These are phyloP conservation scores for Erebia palarica DNA, from an alignment of 2,888 invertebrate genomes.

Conservation along the genomic window DNA sequence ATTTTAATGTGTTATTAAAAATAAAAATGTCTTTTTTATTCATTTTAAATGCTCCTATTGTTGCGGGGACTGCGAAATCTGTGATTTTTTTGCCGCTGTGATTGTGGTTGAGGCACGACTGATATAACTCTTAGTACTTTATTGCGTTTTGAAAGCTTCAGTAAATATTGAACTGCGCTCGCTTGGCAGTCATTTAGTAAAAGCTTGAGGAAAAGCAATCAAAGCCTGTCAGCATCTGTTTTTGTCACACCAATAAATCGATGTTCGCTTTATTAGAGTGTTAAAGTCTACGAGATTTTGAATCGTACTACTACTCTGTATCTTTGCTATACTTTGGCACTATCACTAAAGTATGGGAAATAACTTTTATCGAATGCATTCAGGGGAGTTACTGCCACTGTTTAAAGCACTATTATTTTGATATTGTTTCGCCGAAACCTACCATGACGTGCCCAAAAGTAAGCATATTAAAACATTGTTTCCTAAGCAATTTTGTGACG, in stretches of 20 bases:
- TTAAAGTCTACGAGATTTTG: background rate
- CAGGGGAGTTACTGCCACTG: too few relatives aligned
- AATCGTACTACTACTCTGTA: background rate
- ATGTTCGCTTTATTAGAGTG: slow-evolving; percentile 7
- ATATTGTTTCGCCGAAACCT: too few relatives aligned
- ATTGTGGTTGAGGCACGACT: too few relatives aligned
- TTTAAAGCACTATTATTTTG: too few relatives aligned
- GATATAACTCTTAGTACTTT: background rate
- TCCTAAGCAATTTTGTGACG: too few relatives aligned
- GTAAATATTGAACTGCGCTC: slow-evolving; percentile 2
- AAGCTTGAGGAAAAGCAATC: slow-evolving; percentile 17
- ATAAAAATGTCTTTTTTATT: too few relatives aligned
- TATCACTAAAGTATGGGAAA: background rate
- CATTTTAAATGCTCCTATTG: too few relatives aligned
- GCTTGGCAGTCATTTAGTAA: slow-evolving; percentile 4
- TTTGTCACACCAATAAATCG: slow-evolving; percentile 15
- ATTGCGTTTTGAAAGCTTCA: slow-evolving; percentile 8
- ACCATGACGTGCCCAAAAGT: too few relatives aligned
- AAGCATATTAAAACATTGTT: too few relatives aligned
- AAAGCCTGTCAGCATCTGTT: slow-evolving; percentile 1
- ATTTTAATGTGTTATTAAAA: too few relatives aligned
- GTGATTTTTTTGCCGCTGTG: too few relatives aligned
- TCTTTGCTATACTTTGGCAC: background rate
- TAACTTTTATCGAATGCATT: background rate
- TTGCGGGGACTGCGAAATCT: too few relatives aligned